Conservation (phyloP, 1,140 invertebrate species). For the Drosophila leontia region DNA sequence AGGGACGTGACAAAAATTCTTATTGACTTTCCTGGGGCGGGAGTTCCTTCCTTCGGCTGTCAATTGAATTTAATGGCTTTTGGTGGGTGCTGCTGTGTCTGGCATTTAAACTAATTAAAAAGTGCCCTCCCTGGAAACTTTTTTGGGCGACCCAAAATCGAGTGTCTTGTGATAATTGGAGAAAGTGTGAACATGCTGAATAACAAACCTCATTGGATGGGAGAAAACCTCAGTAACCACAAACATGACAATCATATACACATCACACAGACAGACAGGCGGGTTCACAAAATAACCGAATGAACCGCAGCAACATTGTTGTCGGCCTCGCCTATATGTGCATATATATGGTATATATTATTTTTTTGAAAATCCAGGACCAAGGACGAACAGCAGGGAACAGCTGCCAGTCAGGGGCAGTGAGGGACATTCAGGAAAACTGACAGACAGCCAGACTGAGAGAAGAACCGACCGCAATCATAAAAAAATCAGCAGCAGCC, state of each 20-base stretch:
- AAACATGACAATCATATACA: constrained; percentile 75
- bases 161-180: constrained; percentile 27
- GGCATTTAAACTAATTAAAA: constrained; percentile 75
- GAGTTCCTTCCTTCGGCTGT: constrained; percentile 20
- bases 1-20: constrained; percentile 64
- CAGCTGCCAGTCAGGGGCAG: constrained; percentile 50
- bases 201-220: background rate
- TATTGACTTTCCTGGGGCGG: constrained; percentile 47
- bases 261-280: constrained; percentile 27
- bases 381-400: constrained; percentile 32
- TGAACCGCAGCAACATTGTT: constrained; percentile 60
- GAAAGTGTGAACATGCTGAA: constrained; percentile 44
- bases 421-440: constrained; percentile 10
- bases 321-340: constrained; percentile 28
- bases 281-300: constrained; percentile 14
- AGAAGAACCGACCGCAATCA: constrained; percentile 53
- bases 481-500: constrained; percentile 75
- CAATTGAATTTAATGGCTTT: constrained; percentile 74
- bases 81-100: constrained; percentile 44
- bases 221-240: constrained; percentile 52
- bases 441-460: constrained; percentile 11
- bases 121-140: constrained; percentile 16
- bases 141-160: background rate
- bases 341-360: background rate
- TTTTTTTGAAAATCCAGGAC: constrained; percentile 18